Evolutionary conservation across 2,888 invertebrate genomes (phyloP).

Genomic region (Maniola hyperantus): DNA sequence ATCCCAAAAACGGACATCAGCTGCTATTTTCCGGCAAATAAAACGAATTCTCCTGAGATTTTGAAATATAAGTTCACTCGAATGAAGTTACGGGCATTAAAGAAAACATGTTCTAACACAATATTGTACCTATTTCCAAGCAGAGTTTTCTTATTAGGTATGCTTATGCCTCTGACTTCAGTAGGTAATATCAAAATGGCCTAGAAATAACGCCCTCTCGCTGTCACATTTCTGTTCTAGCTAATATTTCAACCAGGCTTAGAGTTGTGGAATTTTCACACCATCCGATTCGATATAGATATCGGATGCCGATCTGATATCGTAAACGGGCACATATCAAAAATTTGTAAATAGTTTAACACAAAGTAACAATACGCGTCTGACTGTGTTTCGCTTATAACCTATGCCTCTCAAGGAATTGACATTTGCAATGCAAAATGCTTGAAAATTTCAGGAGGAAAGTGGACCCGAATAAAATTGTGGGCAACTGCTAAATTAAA

Average conservation of each 20-base stretch:
- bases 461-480: no score
- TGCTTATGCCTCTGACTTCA: neutral
- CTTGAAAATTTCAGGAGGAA: no score
- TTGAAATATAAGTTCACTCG: no score
- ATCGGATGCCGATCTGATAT: neutral
- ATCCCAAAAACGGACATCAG: neutral
- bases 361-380: no score
- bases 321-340: neutral
- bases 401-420: no score
- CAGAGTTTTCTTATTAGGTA: neutral
- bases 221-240: conserved; percentile 26
- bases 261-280: neutral
- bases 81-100: neutral
- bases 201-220: conserved; percentile 24
- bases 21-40: no score
- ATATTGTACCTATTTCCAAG: neutral
- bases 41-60: no score
- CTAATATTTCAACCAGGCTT: conserved; percentile 34
- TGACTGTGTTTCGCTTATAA: no score
- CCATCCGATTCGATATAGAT: neutral
- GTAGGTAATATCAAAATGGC: conserved; percentile 19
- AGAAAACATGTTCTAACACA: neutral
- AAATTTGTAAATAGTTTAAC: neutral
- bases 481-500: no score
- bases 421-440: no score